Evolutionary conservation across 2,113 vertebrate species (phyloP), one percentile per base, ranked within the genome.

Genomic region (Trematomus loennbergii): DNA sequence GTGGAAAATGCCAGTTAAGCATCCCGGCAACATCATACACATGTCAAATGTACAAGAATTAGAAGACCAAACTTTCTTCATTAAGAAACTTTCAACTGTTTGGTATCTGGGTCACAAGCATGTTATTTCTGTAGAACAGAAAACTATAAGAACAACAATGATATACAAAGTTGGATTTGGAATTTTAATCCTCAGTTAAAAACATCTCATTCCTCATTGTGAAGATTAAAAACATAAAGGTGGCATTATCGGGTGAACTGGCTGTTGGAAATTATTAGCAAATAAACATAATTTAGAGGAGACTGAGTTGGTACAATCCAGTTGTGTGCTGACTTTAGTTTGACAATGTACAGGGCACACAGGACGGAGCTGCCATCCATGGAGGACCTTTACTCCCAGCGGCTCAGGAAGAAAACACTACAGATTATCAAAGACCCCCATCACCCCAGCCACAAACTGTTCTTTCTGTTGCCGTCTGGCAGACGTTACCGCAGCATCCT

Each of bases 161-260:
- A 20, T 13, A 33, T 2, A 72, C 53, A 61, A 53, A 72, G 72
- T 48, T 63, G 18, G 33, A 54, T 64, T 22, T 45, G 65, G 5
- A 25, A 22, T 60, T 70, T 17, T 29, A 58, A 72, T 67, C 33
- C 65, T 33, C 16, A 75, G 7, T 25, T 43, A 54, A 65, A 61
- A 15, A 69, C 40, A 54, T 29, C 9, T 64, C 45, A 85, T 61
- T 40, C 2, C 3, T 46, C 12, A 74, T 58, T 52, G 1, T 43
- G 29, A 1, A 5, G 33, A 54, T 22, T 9, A 45, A 74, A 25
- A 53, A 25, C 7, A 36, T 16, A 50, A 17, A 49, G 17, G 20
- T 36, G 55, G 17, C 22, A 53, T 17, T 49, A 12, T 20, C 2
- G 0, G 17, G 16, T 0, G 0, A 17, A 61, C 40, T 62, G 17